Evolutionary conservation across 2,797 vertebrate species (phyloP), one percentile per base, ranked within the genome.

Genomic region (Myotis myotis): DNA sequence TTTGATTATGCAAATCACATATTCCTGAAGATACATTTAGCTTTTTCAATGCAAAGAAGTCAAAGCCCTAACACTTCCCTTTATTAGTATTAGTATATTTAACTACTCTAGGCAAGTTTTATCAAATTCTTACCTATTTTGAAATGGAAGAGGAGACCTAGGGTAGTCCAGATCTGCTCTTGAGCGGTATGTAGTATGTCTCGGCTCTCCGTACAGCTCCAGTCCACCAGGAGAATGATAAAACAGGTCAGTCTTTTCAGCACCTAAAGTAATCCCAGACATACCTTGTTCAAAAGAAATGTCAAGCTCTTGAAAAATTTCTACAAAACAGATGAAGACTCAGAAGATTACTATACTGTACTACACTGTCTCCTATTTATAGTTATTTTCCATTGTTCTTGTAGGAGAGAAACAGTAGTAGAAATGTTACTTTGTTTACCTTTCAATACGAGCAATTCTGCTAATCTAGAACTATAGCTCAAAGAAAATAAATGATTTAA

Each of bases 201-300:
- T 99, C 76, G 98, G 98, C 5, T 99, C 99, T 97, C 99, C 99
- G 95, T 98, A 99, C 28, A 98, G 98, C 94, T 99, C 99, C 62
- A 99, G 81, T 3, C 98, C 97, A 38, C 98, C 98, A 3, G 99
- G 97, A 66, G 99, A 98, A 89, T 98, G 98, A 87, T 98, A 99
- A 1, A 98, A 98, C 0, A 99, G 99, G 85, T 99, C 99, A 1
- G 96, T 96, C 95, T 99, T 99, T 47, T 99, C 99, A 16, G 97
- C 97, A 94, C 98, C 99, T 99, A 97, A 91, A 96, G 85, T n/a
- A 94, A 95, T 41, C 0, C 95, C 97, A 97, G 82, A 96, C 80
- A 8, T n/a, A 93, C 0, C 8, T 9, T 86, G 13, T 95, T 81
- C 93, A 89, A 96, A 90, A 87, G 55, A 85, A 87, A 66, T 19